Evolutionary conservation across 2,888 invertebrate genomes (phyloP), one percentile per base, ranked within the genome.

Genomic region (Neoscelio sp.): DNA sequence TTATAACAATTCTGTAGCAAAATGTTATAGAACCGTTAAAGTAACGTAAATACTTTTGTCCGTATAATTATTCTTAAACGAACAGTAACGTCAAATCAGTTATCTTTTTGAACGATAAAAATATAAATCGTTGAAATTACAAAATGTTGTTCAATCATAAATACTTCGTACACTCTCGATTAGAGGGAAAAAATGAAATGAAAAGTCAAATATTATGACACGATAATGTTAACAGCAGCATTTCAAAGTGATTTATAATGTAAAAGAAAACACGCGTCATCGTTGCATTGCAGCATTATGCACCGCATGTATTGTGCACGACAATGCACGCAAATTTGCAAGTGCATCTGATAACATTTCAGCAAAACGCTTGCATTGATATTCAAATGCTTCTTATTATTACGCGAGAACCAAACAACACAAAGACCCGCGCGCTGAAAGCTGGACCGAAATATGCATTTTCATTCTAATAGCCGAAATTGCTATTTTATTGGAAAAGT

Each of bases 121-220:
- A 40, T 50, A 44, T 48, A 10, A 28, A 48, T 5, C 18, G 30
- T 35, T 23, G 35, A 33, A 35, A 38, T 56, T 52, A 68, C 30
- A 56, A 68, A 46, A 68, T 10, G 15, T 68, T 56, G 52, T 52
- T 42, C 17, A 42, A 30, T 4, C 56, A n/a, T 15, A 40, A 13
- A 20, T 12, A 60, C 33, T 67, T 42, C 20, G 44, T 26, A 54
- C 54, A 26, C 30, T 28, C 3, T 7, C 48, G 50, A 64, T 64
- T 64, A 64, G 42, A 54, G 33, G 54, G 40, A 18, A 73, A 74
- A 71, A 74, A 74, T 42, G 23, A 60, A 33, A 42, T 20, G 65
- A 74, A 74, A 74, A 74, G 74, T 74, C 50, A 74, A 74, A 65
- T 74, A 67, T 75, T 68, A 60, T 75, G 67, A 75, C 67, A 75